A percentile compares a stretch with the other conserved stretches of the same genome.
Evolutionary conservation across 64 coral and sea anemone genomes (phyloP).

Genomic region (Cladopsammia gracilis): DNA sequence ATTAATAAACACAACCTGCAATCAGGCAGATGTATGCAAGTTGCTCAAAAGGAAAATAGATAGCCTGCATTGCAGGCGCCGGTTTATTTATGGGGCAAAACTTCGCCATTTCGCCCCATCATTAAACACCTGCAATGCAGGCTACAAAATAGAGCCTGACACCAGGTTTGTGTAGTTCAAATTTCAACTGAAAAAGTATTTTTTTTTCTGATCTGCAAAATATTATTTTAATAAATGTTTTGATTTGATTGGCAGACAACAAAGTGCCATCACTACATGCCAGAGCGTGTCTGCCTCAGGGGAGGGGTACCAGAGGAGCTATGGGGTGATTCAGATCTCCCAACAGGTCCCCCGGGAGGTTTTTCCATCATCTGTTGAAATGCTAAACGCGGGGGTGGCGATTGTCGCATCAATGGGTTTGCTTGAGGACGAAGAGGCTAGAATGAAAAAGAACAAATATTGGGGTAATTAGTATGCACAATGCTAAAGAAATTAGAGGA

Average conservation of each 20-base stretch:
- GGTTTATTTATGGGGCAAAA: no score
- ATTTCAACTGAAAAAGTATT: background rate
- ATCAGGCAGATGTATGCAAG: no score
- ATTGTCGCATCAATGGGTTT: conserved; percentile 30
- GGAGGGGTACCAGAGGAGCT: conserved; percentile 72
- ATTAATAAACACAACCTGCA: no score
- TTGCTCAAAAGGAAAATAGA: no score
- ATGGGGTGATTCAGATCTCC: conserved; percentile 75
- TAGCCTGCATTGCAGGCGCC: no score
- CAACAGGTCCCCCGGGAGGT: conserved; percentile 54
- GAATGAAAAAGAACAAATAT: background rate
- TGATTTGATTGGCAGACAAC: background rate
- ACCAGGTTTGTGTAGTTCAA: background rate
- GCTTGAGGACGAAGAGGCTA: conserved; percentile 26
- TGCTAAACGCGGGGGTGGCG: conserved; percentile 19
- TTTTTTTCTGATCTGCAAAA: background rate
- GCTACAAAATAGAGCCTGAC: no score
- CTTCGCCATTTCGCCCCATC: no score
- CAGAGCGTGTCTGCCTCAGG: conserved; percentile 75
- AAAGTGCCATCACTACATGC: conserved; percentile 12
- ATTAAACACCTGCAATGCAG: no score
- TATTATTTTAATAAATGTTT: background rate
- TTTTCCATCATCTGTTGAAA: conserved; percentile 75
- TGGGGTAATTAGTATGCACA: background rate
- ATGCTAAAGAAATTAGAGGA: no score